Evolutionary conservation across 2,797 vertebrate genomes (phyloP).

Genomic region (Bryconaethiops microstoma): DNA sequence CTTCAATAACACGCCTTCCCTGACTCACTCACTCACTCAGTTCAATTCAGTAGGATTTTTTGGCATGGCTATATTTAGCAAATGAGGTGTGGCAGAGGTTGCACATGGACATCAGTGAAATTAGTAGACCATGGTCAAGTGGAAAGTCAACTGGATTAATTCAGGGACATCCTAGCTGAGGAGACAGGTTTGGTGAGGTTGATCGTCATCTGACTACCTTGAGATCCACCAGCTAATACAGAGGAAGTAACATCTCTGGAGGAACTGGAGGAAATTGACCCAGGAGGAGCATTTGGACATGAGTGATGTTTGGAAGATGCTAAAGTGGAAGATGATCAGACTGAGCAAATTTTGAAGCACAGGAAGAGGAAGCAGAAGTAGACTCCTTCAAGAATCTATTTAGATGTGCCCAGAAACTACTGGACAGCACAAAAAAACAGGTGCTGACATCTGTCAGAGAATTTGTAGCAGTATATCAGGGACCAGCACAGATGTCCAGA

Average conservation of each 20-base stretch:
- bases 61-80: background rate
- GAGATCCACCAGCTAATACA: background rate
- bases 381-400: background rate
- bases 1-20: background rate
- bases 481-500: background rate
- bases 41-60: background rate
- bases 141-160: background rate
- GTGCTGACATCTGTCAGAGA: background rate
- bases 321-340: background rate
- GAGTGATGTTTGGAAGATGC: background rate
- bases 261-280: constrained; percentile 11
- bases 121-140: background rate
- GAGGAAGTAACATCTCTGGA: background rate
- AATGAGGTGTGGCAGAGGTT: background rate
- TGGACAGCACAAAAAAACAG: too few relatives aligned
- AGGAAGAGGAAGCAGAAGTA: background rate
- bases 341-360: constrained; percentile 13
- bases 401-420: too few relatives aligned
- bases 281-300: background rate
- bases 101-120: background rate
- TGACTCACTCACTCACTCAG: background rate
- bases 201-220: background rate
- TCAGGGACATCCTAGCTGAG: constrained; percentile 1
- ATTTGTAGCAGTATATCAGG: constrained; percentile 14
- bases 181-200: background rate